These are phyloP conservation scores for Sterna hirundo DNA, from an alignment of 2,113 vertebrate species.

Conservation along the genomic window DNA sequence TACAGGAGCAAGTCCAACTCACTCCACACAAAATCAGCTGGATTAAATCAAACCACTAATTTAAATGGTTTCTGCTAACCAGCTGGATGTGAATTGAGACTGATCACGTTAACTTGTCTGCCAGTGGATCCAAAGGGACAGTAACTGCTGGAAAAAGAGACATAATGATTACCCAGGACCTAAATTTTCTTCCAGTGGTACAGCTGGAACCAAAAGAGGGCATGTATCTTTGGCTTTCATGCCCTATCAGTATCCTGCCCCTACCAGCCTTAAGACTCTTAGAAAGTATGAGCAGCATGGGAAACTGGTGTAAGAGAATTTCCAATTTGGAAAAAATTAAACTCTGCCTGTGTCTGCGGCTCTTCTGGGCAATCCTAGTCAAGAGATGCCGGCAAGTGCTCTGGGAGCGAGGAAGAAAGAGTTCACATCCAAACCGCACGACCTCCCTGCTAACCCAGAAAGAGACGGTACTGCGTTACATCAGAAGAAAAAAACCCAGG, in stretches of 20 bases:
- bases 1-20: not conserved
- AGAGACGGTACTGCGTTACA: accelerated
- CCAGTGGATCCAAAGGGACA: not conserved
- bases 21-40: not conserved
- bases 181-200: not conserved
- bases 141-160: not conserved
- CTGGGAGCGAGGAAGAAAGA: not conserved
- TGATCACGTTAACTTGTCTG: not conserved
- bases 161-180: not conserved
- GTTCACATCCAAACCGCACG: not conserved
- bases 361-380: not conserved
- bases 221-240: not conserved
- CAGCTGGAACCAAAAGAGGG: not conserved
- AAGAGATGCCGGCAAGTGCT: not conserved
- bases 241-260: not conserved
- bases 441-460: not conserved
- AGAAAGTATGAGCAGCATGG: not conserved
- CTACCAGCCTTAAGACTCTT: not conserved
- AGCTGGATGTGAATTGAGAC: not conserved
- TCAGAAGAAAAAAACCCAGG: not conserved
- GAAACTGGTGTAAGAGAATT: not conserved
- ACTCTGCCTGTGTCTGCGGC: not conserved
- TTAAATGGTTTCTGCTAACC: constrained; percentile 8
- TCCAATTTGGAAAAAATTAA: not conserved
- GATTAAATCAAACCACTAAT: constrained; percentile 13